Conservation (phyloP, 1,140 invertebrate species). For the Periplaneta americana region DNA sequence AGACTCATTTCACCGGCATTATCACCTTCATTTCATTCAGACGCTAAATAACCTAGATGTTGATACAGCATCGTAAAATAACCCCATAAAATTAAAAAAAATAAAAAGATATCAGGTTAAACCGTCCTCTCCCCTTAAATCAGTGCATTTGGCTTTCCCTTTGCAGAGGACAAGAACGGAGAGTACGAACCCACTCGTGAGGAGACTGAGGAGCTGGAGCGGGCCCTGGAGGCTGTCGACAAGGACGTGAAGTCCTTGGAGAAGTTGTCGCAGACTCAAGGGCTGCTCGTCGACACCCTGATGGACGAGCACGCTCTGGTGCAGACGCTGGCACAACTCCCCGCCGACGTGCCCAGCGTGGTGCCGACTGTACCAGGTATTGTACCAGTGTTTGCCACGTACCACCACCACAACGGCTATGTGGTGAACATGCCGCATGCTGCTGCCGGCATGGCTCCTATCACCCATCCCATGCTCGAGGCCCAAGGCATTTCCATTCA, state of each 20-base stretch:
- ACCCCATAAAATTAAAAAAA: too few relatives aligned
- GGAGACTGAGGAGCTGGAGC: conserved; percentile 77
- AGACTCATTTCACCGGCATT: too few relatives aligned
- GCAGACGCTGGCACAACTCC: conserved; percentile 19
- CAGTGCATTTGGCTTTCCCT: too few relatives aligned
- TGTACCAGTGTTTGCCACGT: conserved; percentile 14
- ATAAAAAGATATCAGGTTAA: too few relatives aligned
- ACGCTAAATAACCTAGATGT: too few relatives aligned
- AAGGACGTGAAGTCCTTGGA: conserved; percentile 70
- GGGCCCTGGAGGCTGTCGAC: conserved; percentile 74
- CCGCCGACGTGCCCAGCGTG: conserved; percentile 6
- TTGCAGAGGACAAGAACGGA: conserved; percentile 62
- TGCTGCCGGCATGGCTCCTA: not conserved
- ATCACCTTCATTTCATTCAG: too few relatives aligned
- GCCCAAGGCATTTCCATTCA: conserved; percentile 11
- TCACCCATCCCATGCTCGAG: not conserved
- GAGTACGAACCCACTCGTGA: conserved; percentile 66
- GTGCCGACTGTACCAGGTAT: conserved; percentile 3
- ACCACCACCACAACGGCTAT: conserved; percentile 14
- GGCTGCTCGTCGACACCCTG: conserved; percentile 38
- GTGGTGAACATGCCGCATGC: conserved; percentile 1
- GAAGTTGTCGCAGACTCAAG: conserved; percentile 60
- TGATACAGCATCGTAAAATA: too few relatives aligned
- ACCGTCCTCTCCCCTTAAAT: too few relatives aligned
- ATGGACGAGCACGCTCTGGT: conserved; percentile 23